Base-by-base conservation (phyloP, 2,113 vertebrate genomes). In the Pachyramphus minor region DNA sequence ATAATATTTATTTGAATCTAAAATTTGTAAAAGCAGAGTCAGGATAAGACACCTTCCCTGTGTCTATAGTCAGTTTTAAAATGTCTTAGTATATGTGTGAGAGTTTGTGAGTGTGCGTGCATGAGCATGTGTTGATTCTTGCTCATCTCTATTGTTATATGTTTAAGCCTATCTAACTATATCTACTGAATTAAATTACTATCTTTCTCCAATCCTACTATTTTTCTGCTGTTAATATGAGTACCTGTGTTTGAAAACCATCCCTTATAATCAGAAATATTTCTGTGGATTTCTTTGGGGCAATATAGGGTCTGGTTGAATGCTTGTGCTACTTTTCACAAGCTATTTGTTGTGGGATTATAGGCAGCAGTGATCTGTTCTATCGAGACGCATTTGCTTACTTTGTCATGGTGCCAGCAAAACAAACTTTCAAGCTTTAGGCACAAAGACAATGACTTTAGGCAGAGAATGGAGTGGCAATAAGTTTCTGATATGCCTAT, bases 361-460 rank as follows among this genome's bases (percentile, higher is more conserved):
- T 30, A 64, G 30, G 59, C 60, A 93, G 42, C 50, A 53, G 45
- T 41, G 30, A n/a, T 58, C n/a, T 90, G 20, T 75, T 89, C 59
- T 80, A 3, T 52, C 35, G 21, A 86, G 50, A 89, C 47, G 92
- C 18, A 74, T 92, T 95, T 92, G 25, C 63, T 92, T 90, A 58
- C 42, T 86, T 92, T 94, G 60, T 72, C 50, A 7, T 30, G 14
- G 44, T 74, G 45, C 68, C 59, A 92, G 52, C 52, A 69, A 84
- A 96, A 82, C 28, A 64, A 90, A 92, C 22, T 88, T 78, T 50
- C n/a, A 81, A 33, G 69, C 58, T 88, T 56, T 68, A 88, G 58
- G 39, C 68, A 50, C 33, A 89, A 74, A 90, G 33, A 64, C 18
- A 73, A 69, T 3, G 2, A 73, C 27, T 86, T 90, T 22, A 83